phyloP scores from a whole-genome alignment of 2,888 invertebrate genomes.

The Graphium colonna region DNA sequence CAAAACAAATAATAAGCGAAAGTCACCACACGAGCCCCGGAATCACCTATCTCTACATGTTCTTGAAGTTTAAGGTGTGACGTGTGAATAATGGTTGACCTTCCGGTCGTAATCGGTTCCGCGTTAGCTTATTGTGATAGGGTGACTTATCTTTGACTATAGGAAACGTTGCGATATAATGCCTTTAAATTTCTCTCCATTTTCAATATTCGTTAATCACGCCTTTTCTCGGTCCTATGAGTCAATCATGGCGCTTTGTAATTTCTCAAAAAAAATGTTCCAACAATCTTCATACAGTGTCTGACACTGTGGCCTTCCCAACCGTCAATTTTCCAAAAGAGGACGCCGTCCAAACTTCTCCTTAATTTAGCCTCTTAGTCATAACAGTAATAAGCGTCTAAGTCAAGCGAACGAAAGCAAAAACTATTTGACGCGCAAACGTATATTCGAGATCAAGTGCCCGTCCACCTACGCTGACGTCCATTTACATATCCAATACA shows the following conservation, averaged over 20 bases:
- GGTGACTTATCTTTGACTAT: too few species aligned
- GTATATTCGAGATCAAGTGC: conserved; percentile 40
- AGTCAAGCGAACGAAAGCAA: conserved; percentile 1
- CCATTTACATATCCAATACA: conserved; percentile 58
- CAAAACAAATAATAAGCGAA: conserved; percentile 61
- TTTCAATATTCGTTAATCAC: too few species aligned
- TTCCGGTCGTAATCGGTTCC: conserved; percentile 16
- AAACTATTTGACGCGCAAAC: neutral
- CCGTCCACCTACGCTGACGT: conserved; percentile 55
- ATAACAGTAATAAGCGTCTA: neutral
- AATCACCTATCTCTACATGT: conserved; percentile 1
- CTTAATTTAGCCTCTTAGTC: too few species aligned
- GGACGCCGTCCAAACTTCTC: too few species aligned
- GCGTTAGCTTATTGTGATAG: neutral
- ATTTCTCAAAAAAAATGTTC: too few species aligned
- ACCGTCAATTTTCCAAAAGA: too few species aligned
- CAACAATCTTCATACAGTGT: too few species aligned
- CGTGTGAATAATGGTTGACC: conserved; percentile 17
- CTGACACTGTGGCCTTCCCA: too few species aligned
- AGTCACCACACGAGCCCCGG: conserved; percentile 39
- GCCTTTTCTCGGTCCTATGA: too few species aligned
- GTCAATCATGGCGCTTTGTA: too few species aligned
- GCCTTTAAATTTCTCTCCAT: too few species aligned
- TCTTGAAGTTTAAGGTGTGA: conserved; percentile 22
- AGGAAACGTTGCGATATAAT: too few species aligned